Conservation (phyloP, 2,888 invertebrate genomes). For the Amphipyra tragopoginis region DNA sequence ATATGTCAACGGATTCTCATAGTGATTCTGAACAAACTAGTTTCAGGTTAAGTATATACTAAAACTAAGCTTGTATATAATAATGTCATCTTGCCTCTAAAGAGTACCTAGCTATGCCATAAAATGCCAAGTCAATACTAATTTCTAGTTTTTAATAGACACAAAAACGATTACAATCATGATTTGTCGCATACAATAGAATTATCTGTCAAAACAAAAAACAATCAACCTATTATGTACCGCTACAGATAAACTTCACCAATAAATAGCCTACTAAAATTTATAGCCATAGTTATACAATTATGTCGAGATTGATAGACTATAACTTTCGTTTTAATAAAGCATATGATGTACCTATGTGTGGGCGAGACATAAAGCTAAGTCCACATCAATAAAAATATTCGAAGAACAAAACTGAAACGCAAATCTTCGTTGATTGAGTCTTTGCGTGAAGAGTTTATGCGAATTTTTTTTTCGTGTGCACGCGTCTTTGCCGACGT, state of each 20-base stretch:
- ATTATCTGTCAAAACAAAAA: conserved; percentile 27
- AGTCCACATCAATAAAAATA: neutral
- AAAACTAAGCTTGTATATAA: no score
- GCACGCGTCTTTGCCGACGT: conserved; percentile 15
- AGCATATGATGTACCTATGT: conserved; percentile 15
- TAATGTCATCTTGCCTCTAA: no score
- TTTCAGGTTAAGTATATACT: no score
- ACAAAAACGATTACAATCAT: conserved; percentile 14
- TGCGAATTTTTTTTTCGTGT: conserved; percentile 7
- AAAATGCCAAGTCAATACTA: conserved; percentile 9
- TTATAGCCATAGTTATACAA: conserved; percentile 41
- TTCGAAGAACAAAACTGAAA: neutral
- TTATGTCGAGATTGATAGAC: conserved; percentile 48
- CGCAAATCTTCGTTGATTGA: conserved; percentile 1
- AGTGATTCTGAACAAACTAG: no score
- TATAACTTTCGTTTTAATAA: conserved; percentile 50
- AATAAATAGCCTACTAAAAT: conserved; percentile 43
- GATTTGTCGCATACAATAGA: conserved; percentile 11
- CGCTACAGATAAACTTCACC: conserved; percentile 36
- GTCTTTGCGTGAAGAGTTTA: neutral
- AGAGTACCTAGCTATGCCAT: neutral
- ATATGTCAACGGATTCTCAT: no score
- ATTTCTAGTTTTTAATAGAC: conserved; percentile 8
- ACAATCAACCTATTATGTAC: conserved; percentile 22
- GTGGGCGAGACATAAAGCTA: conserved; percentile 10